These are phyloP conservation scores for Gryllus bimaculatus DNA, from an alignment of 1,140 invertebrate species.

Conservation along the genomic window DNA sequence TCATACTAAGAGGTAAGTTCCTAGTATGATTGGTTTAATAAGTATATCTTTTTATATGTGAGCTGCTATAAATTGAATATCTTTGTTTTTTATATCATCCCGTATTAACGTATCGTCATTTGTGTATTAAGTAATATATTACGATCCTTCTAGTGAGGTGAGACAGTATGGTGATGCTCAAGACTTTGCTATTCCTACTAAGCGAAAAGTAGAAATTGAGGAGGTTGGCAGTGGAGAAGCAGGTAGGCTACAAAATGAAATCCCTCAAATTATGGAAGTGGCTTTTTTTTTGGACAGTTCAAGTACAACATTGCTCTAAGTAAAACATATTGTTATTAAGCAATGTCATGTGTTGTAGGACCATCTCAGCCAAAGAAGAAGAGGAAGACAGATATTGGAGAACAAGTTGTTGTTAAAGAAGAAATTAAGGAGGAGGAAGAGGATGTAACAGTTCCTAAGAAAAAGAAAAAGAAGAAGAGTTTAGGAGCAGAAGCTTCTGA, in stretches of 20 bases:
- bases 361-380: conserved; percentile 29
- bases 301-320: neutral
- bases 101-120: neutral
- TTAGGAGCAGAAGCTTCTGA: conserved; percentile 7
- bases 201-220: conserved; percentile 38
- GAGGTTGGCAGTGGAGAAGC: conserved; percentile 29
- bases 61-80: neutral
- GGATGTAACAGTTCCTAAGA: conserved; percentile 25
- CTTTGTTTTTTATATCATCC: neutral
- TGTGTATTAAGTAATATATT: conserved; percentile 2
- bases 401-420: neutral
- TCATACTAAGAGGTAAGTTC: conserved; percentile 57
- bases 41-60: conserved; percentile 9
- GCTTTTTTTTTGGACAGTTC: conserved; percentile 19
- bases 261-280: neutral
- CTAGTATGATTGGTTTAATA: conserved; percentile 16
- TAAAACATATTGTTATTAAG: neutral
- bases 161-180: conserved; percentile 49
- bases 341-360: conserved; percentile 8
- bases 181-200: conserved; percentile 46
- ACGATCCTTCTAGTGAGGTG: conserved; percentile 45
- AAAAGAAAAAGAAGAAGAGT: conserved; percentile 20
- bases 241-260: conserved; percentile 27
- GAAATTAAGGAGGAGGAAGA: conserved; percentile 20
- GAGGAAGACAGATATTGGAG: conserved; percentile 26